Conservation (phyloP, 2,113 vertebrate species). For the Gorilla gorilla region DNA sequence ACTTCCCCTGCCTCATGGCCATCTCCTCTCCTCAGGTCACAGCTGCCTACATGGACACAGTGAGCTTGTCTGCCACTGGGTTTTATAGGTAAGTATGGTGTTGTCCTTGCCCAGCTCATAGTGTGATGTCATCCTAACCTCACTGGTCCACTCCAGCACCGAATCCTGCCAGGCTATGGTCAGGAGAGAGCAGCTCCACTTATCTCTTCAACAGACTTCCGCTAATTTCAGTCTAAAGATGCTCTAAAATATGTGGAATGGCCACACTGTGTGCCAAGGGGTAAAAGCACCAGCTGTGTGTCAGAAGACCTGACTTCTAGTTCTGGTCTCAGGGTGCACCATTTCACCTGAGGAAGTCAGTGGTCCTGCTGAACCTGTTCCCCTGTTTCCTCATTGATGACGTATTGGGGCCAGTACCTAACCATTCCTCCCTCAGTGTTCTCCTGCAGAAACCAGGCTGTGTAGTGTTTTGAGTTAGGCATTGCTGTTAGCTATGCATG, state of each 20-base stretch:
- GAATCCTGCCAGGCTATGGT: neutral
- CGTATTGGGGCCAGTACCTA: neutral
- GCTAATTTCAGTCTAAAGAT: neutral
- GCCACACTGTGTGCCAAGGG: neutral
- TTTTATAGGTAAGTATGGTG: constrained; percentile 93
- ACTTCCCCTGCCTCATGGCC: neutral
- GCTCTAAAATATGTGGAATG: neutral
- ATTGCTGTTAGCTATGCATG: accelerated
- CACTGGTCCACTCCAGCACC: neutral
- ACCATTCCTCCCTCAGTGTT: neutral
- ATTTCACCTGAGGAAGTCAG: neutral
- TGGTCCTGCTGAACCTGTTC: neutral
- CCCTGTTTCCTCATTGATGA: neutral
- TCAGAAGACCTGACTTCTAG: neutral
- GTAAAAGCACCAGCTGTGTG: neutral
- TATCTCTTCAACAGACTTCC: neutral
- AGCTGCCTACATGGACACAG: constrained; percentile 88
- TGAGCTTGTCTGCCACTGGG: constrained; percentile 94
- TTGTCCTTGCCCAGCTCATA: neutral
- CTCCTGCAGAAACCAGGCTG: neutral
- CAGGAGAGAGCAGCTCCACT: neutral
- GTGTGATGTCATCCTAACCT: accelerated
- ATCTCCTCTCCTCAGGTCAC: constrained; percentile 86
- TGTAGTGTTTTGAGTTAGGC: neutral
- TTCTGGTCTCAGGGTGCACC: neutral